phyloP scores from a whole-genome alignment of 2,888 invertebrate genomes.

The Spilosoma lubricipeda region DNA sequence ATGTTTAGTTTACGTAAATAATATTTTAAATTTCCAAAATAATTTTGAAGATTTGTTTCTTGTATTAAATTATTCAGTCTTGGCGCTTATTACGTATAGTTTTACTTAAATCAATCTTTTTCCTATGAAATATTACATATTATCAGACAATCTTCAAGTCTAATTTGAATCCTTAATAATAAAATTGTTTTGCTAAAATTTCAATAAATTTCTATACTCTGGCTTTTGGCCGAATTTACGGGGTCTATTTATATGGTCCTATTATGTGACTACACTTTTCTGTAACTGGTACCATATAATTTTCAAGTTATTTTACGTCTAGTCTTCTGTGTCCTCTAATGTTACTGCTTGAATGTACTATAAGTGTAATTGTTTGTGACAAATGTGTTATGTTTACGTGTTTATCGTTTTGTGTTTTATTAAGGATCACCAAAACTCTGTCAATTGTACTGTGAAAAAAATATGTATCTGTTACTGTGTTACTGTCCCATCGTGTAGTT shows the following conservation, averaged over 20 bases:
- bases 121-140: neutral
- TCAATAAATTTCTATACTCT: accelerated
- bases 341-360: neutral
- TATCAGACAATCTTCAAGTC: neutral
- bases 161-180: neutral
- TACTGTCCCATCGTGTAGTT: constrained; percentile 23
- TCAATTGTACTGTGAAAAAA: constrained; percentile 1
- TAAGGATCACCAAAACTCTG: neutral
- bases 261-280: neutral
- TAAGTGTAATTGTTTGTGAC: neutral
- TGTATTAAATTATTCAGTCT: neutral
- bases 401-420: neutral
- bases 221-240: neutral
- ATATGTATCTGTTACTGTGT: constrained; percentile 18
- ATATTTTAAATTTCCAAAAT: neutral
- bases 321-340: neutral
- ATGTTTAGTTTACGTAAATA: neutral
- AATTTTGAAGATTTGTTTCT: neutral
- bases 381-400: constrained; percentile 1
- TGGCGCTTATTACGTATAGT: neutral
- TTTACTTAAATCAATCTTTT: neutral
- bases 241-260: neutral
- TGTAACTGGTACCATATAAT: neutral
- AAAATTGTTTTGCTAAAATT: neutral
- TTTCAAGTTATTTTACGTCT: neutral